Evolutionary conservation across 2,797 vertebrate genomes (phyloP).

Genomic region (Florisuga fusca): DNA sequence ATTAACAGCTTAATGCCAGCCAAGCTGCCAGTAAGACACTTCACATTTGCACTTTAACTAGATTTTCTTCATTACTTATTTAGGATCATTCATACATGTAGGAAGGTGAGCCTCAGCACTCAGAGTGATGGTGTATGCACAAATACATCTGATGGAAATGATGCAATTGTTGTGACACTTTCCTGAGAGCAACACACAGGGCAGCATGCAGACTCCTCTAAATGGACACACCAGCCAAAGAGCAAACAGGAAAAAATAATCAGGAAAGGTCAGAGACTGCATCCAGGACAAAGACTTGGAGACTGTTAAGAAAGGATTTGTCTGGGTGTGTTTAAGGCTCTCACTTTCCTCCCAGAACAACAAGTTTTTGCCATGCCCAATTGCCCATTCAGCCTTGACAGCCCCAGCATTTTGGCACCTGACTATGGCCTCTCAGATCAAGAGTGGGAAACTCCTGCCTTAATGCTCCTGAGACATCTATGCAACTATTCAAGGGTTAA

Average conservation of each 20-base stretch:
- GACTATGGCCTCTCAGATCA: neutral
- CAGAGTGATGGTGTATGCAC: neutral
- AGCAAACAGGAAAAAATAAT: neutral
- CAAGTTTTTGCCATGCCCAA: neutral
- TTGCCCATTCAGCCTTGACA: neutral
- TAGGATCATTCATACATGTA: neutral
- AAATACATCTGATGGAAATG: neutral
- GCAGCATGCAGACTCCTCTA: neutral
- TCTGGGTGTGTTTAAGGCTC: neutral
- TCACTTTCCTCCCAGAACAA: neutral
- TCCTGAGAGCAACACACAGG: neutral
- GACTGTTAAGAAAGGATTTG: neutral
- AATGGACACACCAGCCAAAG: neutral
- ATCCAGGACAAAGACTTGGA: neutral
- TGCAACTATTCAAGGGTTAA: constrained; percentile 2
- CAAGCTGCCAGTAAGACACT: constrained; percentile 46
- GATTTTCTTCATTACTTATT: constrained; percentile 23
- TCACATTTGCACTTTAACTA: constrained; percentile 48
- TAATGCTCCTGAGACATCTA: accelerated
- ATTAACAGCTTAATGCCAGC: constrained; percentile 51
- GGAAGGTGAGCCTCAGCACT: neutral
- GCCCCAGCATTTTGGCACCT: accelerated
- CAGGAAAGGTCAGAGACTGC: neutral
- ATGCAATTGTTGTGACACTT: neutral
- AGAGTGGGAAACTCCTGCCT: neutral